Percentiles rank a stretch among this genome's conserved stretches.
These are phyloP conservation scores for Euzetes globulus DNA, from an alignment of 2,888 invertebrate genomes.

Conservation along the genomic window DNA sequence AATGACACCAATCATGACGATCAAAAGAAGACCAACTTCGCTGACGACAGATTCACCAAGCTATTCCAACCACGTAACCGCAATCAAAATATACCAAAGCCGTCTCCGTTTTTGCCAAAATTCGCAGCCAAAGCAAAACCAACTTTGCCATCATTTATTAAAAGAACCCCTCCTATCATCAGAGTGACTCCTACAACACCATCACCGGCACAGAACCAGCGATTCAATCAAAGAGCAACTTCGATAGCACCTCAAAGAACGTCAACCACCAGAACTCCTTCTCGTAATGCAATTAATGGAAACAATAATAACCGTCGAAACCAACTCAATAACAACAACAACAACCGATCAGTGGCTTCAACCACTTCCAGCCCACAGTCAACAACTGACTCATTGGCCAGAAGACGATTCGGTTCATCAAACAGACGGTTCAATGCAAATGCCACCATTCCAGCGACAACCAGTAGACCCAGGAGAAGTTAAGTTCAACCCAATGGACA, in stretches of 20 bases:
- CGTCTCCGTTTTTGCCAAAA: constrained; percentile 3
- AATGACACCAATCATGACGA: not conserved
- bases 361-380: constrained; percentile 16
- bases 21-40: constrained; percentile 17
- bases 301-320: not conserved
- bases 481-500: not conserved
- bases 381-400: not conserved
- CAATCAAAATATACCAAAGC: not conserved
- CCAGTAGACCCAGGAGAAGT: not conserved
- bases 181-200: constrained; percentile 21
- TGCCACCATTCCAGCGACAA: constrained; percentile 20
- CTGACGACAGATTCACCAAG: constrained; percentile 31
- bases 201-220: not conserved
- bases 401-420: not conserved
- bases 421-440: constrained; percentile 25
- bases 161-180: constrained; percentile 24
- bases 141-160: constrained; percentile 33
- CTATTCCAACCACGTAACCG: constrained; percentile 20
- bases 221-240: not conserved
- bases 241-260: not conserved
- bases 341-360: not conserved
- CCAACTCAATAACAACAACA: not conserved
- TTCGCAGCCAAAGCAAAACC: constrained; percentile 8
- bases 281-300: not conserved
- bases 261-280: not conserved